phyloP scores from a whole-genome alignment of 2,888 invertebrate species.

The Bedellia somnulentella region DNA sequence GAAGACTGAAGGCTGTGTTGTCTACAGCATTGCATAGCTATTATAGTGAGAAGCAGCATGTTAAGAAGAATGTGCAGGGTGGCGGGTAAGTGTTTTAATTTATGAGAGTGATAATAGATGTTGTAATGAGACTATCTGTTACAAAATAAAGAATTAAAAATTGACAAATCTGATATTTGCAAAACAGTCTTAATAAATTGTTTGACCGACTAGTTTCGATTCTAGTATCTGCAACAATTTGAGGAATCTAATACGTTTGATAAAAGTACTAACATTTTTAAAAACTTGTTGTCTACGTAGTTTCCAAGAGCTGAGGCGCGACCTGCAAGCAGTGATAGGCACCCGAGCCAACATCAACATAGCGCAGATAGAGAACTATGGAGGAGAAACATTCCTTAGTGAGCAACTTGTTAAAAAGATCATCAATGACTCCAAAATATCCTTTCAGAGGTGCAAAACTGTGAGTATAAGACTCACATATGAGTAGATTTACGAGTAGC shows the following conservation, averaged over 20 bases:
- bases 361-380: constrained; percentile 93
- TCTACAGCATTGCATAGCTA: constrained; percentile 76
- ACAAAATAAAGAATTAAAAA: too few species aligned
- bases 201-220: too few species aligned
- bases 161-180: too few species aligned
- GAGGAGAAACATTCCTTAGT: constrained; percentile 95
- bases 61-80: constrained; percentile 88
- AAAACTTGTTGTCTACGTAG: too few species aligned
- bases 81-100: constrained; percentile 65
- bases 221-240: too few species aligned
- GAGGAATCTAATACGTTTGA: too few species aligned
- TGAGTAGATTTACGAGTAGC: constrained; percentile 4
- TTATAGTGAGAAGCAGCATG: constrained; percentile 91
- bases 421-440: constrained; percentile 86
- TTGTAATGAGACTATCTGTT: too few species aligned
- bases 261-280: too few species aligned
- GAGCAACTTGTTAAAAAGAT: constrained; percentile 92
- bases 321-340: constrained; percentile 91
- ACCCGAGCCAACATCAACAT: constrained; percentile 91
- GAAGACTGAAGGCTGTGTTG: constrained; percentile 78
- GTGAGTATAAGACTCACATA: constrained; percentile 50
- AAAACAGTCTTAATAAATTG: too few species aligned
- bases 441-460: constrained; percentile 84
- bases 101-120: not conserved
- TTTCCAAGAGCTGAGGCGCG: constrained; percentile 89